phyloP scores from a whole-genome alignment of 2,888 invertebrate genomes.

The Caenorhabditis doughertyi region DNA sequence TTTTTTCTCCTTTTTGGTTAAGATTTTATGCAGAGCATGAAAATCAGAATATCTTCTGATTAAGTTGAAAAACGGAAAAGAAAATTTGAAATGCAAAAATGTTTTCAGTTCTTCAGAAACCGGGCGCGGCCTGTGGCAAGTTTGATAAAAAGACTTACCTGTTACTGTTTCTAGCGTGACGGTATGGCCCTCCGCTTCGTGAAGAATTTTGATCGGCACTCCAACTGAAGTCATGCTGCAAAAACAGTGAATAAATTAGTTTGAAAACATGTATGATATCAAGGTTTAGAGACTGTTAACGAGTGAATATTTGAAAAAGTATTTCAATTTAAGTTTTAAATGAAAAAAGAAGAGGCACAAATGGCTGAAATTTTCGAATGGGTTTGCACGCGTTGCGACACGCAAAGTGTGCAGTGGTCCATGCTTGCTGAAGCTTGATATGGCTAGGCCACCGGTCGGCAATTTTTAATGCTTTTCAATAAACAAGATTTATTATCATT shows the following conservation, averaged over 20 bases:
- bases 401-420: slow-evolving; percentile 39
- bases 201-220: slow-evolving; percentile 98
- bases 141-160: slow-evolving; percentile 86
- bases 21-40: slow-evolving; percentile 90
- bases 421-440: too few species aligned
- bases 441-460: too few species aligned
- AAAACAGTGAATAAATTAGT: too few species aligned
- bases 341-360: background rate
- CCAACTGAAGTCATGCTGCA: slow-evolving; percentile 92
- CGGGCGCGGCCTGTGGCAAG: too few species aligned
- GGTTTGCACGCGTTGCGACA: slow-evolving; percentile 25
- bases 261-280: too few species aligned
- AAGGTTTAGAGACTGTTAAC: too few species aligned
- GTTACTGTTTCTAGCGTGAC: slow-evolving; percentile 98
- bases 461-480: too few species aligned
- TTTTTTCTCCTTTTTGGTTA: slow-evolving; percentile 87
- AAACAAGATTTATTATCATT: too few species aligned
- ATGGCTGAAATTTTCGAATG: background rate
- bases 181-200: slow-evolving; percentile 99
- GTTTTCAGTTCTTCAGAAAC: too few species aligned
- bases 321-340: too few species aligned
- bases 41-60: slow-evolving; percentile 95
- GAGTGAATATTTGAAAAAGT: too few species aligned
- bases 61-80: background rate
- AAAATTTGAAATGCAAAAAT: too few species aligned